Evolutionary conservation across 2,888 invertebrate species (phyloP).

Genomic region (Theretra japonica): DNA sequence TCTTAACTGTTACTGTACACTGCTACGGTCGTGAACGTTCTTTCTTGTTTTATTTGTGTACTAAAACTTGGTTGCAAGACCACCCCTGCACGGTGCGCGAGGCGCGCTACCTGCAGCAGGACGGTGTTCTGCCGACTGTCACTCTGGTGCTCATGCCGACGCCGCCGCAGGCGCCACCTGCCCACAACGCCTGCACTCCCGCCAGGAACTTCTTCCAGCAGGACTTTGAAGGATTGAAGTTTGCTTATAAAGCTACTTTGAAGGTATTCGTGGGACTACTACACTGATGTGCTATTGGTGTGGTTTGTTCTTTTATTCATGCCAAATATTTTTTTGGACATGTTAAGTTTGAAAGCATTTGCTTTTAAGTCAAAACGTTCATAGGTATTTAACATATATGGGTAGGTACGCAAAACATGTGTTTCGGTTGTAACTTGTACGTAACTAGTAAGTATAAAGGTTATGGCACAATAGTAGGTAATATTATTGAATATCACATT

Average conservation of each 20-base stretch:
- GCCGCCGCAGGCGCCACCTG: constrained; percentile 52
- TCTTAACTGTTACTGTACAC: too few relatives aligned
- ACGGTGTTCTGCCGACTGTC: constrained; percentile 72
- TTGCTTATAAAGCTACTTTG: constrained; percentile 67
- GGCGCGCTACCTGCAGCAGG: constrained; percentile 73
- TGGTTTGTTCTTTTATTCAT: neutral
- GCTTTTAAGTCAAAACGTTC: too few relatives aligned
- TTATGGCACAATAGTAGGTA: too few relatives aligned
- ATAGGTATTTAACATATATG: too few relatives aligned
- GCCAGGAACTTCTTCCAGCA: constrained; percentile 67
- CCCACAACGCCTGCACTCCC: constrained; percentile 55
- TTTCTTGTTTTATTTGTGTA: neutral
- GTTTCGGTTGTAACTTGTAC: too few relatives aligned
- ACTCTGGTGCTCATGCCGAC: constrained; percentile 63
- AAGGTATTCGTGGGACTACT: constrained; percentile 53
- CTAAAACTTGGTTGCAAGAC: constrained; percentile 49
- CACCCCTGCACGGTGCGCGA: constrained; percentile 77
- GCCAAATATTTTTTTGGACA: too few relatives aligned
- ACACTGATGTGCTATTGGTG: neutral
- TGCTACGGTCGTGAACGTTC: too few relatives aligned
- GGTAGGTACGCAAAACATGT: too few relatives aligned
- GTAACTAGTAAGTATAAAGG: too few relatives aligned
- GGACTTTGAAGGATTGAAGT: constrained; percentile 73
- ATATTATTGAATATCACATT: too few relatives aligned
- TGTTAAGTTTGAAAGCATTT: too few relatives aligned